phyloP scores from a whole-genome alignment of 1,140 invertebrate genomes.

The Venturia canescens region DNA sequence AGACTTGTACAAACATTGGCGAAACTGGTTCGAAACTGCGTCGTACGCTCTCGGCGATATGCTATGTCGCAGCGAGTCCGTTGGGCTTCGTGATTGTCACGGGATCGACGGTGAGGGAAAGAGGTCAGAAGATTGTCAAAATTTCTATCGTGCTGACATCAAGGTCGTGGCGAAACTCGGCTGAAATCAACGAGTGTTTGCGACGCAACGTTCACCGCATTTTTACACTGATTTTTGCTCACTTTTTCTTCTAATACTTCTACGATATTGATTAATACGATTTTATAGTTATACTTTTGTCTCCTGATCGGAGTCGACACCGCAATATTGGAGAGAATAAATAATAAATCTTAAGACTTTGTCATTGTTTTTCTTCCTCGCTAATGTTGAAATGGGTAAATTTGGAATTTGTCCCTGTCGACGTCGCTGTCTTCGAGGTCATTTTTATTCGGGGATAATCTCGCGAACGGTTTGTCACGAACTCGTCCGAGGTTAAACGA shows the following conservation, averaged over 20 bases:
- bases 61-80: conserved; percentile 55
- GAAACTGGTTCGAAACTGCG: conserved; percentile 56
- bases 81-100: conserved; percentile 63
- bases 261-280: neutral
- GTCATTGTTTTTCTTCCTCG: neutral
- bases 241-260: neutral
- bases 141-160: conserved; percentile 8
- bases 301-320: neutral
- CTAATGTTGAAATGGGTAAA: conserved; percentile 29
- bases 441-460: neutral
- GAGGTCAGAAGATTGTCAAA: conserved; percentile 9
- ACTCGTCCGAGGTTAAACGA: neutral
- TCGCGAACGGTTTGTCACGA: neutral
- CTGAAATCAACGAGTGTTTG: neutral
- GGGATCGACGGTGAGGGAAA: conserved; percentile 48
- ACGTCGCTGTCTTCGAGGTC: neutral
- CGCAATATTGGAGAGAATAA: neutral
- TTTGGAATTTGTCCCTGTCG: neutral
- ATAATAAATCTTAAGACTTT: neutral
- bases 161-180: conserved; percentile 45
- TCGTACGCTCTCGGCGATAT: conserved; percentile 53
- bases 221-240: conserved; percentile 42
- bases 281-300: neutral
- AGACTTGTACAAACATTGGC: conserved; percentile 65
- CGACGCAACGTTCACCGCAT: conserved; percentile 14